Evolutionary conservation across 2,113 vertebrate species (phyloP).

Genomic region (Prinia subflava): DNA sequence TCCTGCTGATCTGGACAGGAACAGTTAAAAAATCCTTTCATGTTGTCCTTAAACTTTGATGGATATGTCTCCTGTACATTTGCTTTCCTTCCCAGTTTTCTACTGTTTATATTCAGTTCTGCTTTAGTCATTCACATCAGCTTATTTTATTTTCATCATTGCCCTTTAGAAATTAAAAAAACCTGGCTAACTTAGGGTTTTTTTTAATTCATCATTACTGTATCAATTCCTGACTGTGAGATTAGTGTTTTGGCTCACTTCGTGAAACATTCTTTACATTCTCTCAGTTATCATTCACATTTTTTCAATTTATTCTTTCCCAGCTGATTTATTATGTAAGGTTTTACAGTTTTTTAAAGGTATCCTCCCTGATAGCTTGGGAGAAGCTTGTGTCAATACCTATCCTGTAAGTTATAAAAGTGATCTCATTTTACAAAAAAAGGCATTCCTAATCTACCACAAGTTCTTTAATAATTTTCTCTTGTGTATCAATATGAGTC

Average conservation of each 20-base stretch:
- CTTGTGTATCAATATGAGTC: not conserved
- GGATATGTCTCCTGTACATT: not conserved
- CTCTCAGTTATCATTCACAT: not conserved
- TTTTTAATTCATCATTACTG: not conserved
- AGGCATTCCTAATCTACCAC: not conserved
- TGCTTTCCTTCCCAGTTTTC: not conserved
- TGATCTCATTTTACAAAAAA: not conserved
- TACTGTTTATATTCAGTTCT: not conserved
- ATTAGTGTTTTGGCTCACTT: not conserved
- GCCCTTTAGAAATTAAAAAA: not conserved
- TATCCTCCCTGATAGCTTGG: not conserved
- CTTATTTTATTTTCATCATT: not conserved
- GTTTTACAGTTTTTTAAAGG: not conserved
- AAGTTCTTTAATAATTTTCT: not conserved
- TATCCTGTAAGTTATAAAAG: not conserved
- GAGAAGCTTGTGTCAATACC: not conserved
- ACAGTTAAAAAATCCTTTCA: not conserved
- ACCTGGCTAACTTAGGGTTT: rapidly evolving
- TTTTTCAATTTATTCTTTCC: not conserved
- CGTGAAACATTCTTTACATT: not conserved
- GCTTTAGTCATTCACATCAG: not conserved
- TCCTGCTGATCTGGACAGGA: not conserved
- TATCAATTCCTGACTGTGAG: not conserved
- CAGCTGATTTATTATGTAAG: not conserved
- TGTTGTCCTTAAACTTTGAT: not conserved